These are phyloP conservation scores for Toxotes jaculatrix DNA, from an alignment of 2,113 vertebrate species.

Conservation along the genomic window DNA sequence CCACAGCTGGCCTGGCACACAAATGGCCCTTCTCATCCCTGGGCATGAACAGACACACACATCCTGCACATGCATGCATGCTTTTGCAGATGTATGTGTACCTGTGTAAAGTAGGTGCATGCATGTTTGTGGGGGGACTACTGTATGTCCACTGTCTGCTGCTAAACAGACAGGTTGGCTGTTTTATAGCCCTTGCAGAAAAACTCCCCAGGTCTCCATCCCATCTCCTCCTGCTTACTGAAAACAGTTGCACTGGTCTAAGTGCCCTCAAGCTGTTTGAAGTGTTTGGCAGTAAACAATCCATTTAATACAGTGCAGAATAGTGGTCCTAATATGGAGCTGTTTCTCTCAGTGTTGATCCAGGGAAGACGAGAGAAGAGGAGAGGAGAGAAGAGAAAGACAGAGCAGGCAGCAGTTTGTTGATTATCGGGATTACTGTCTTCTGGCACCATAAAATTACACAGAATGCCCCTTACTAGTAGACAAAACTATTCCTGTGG, in stretches of 20 bases:
- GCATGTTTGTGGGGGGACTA: neutral
- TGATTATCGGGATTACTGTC: slow-evolving; percentile 38
- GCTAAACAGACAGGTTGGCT: slow-evolving; percentile 13
- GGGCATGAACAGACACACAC: neutral
- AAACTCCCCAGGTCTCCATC: neutral
- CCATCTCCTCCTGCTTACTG: neutral
- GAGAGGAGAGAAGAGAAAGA: neutral
- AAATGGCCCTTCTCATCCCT: neutral
- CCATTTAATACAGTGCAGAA: slow-evolving; percentile 41
- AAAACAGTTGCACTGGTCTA: slow-evolving; percentile 47
- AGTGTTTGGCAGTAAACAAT: slow-evolving; percentile 70
- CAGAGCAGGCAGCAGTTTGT: neutral
- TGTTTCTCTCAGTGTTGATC: slow-evolving; percentile 58
- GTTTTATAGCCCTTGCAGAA: slow-evolving; percentile 16
- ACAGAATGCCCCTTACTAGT: slow-evolving; percentile 11
- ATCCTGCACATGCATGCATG: neutral
- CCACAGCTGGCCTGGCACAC: slow-evolving; percentile 45
- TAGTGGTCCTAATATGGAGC: slow-evolving; percentile 76
- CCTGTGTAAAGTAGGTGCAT: neutral
- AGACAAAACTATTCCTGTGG: slow-evolving; percentile 16
- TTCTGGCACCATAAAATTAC: slow-evolving; percentile 34
- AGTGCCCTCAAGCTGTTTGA: slow-evolving; percentile 52
- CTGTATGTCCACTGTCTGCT: neutral
- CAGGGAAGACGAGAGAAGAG: slow-evolving; percentile 20
- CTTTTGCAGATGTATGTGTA: slow-evolving; percentile 7